Percentiles rank a stretch among this genome's conserved stretches.
Conservation (phyloP, 2,797 vertebrate genomes). For the Mormyrops boulengeri region DNA sequence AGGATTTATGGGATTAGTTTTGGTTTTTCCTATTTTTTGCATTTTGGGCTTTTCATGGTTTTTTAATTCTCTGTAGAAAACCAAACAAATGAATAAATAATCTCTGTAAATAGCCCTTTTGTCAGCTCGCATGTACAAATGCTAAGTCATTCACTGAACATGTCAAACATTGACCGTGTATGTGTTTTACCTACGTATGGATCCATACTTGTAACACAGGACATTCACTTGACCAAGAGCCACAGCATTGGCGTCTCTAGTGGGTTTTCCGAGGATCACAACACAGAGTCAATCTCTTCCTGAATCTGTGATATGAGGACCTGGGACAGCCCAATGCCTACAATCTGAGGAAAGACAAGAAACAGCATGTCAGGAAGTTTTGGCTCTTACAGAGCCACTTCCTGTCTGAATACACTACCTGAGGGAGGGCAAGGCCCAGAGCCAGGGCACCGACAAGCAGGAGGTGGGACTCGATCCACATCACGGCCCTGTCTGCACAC, state of each 20-base stretch:
- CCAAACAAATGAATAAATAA: background rate
- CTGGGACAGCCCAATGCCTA: constrained; percentile 68
- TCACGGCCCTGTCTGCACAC: constrained; percentile 59
- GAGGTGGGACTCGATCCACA: constrained; percentile 68
- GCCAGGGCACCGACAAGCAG: constrained; percentile 59
- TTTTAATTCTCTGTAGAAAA: background rate
- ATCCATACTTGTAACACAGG: background rate
- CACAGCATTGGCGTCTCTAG: background rate
- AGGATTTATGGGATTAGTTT: background rate
- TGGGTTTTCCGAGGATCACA: constrained; percentile 40
- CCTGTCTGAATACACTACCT: constrained; percentile 45
- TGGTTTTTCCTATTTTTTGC: background rate
- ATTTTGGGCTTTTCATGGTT: background rate
- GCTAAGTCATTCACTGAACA: background rate
- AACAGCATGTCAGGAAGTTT: background rate
- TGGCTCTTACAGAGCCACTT: background rate
- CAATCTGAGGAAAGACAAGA: constrained; percentile 55
- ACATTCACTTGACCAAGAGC: background rate
- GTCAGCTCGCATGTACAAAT: background rate
- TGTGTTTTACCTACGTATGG: background rate
- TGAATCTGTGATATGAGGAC: constrained; percentile 70
- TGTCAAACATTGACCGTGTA: background rate
- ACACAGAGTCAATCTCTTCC: constrained; percentile 59
- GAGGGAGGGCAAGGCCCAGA: constrained; percentile 62
- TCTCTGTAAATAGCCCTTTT: background rate